These are phyloP conservation scores for Camptogramma bilineatum DNA, from an alignment of 2,888 invertebrate species.

Conservation along the genomic window DNA sequence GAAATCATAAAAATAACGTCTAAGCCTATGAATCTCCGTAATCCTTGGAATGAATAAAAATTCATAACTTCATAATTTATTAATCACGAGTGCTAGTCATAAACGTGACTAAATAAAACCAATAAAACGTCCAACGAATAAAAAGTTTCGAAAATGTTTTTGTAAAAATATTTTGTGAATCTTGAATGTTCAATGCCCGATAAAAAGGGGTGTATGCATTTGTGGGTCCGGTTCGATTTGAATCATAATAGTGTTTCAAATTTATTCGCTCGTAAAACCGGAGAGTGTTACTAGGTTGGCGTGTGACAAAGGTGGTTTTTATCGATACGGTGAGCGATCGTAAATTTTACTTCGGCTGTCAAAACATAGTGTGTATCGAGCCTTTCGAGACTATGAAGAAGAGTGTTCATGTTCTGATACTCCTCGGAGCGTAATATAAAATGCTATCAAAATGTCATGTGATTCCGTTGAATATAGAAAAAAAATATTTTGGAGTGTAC, in stretches of 20 bases:
- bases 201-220: slow-evolving; percentile 77
- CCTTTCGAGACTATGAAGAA: slow-evolving; percentile 49
- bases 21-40: slow-evolving; percentile 61
- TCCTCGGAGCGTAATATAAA: slow-evolving; percentile 29
- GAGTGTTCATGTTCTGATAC: slow-evolving; percentile 44
- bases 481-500: slow-evolving; percentile 7
- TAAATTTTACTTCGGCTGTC: slow-evolving; percentile 82
- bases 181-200: slow-evolving; percentile 63
- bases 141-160: slow-evolving; percentile 58
- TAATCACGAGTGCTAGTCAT: slow-evolving; percentile 63
- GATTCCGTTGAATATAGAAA: slow-evolving; percentile 6
- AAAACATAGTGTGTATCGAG: slow-evolving; percentile 64
- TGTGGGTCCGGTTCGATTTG: slow-evolving; percentile 79
- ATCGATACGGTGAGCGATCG: slow-evolving; percentile 75
- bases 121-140: slow-evolving; percentile 53
- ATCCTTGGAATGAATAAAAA: slow-evolving; percentile 67
- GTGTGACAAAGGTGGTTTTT: slow-evolving; percentile 80
- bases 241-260: slow-evolving; percentile 84
- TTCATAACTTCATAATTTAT: slow-evolving; percentile 72
- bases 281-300: slow-evolving; percentile 75
- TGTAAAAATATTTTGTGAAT: slow-evolving; percentile 74
- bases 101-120: slow-evolving; percentile 69
- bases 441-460: slow-evolving; percentile 35
- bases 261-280: slow-evolving; percentile 83
- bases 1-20: slow-evolving; percentile 62